Percentiles rank a stretch among this genome's conserved stretches.
phyloP scores from a whole-genome alignment of 1,140 invertebrate species.

The Hetaerina americana region DNA sequence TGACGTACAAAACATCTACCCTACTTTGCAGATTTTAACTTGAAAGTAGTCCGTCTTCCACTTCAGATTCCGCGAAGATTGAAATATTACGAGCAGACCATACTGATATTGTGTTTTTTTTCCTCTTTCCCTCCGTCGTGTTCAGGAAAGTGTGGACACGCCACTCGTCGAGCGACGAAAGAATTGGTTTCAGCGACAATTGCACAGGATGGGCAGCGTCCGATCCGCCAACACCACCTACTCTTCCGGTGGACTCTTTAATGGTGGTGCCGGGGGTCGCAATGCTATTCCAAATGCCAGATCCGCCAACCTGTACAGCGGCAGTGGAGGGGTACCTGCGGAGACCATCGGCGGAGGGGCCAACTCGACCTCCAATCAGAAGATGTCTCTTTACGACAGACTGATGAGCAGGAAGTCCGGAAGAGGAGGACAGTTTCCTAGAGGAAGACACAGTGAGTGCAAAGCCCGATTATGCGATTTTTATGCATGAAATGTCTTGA shows the following conservation, averaged over 20 bases:
- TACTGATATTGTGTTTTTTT: no score
- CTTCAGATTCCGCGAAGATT: no score
- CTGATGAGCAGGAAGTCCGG: constrained; percentile 64
- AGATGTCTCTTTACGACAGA: constrained; percentile 67
- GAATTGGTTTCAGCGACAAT: constrained; percentile 72
- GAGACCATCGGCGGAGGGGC: constrained; percentile 17
- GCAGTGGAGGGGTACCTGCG: constrained; percentile 17
- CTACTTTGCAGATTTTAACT: no score
- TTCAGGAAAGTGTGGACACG: constrained; percentile 75
- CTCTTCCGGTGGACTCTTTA: constrained; percentile 61
- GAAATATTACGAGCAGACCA: no score
- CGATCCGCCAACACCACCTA: constrained; percentile 70
- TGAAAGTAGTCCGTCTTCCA: no score
- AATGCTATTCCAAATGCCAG: background rate
- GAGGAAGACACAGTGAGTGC: constrained; percentile 43
- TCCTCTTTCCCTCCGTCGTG: no score
- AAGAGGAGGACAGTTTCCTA: constrained; percentile 42
- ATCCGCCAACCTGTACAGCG: background rate
- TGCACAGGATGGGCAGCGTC: constrained; percentile 67
- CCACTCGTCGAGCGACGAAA: constrained; percentile 69
- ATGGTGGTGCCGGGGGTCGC: constrained; percentile 1
- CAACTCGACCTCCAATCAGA: constrained; percentile 34
- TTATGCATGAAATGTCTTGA: no score
- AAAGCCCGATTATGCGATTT: no score
- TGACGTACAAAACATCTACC: no score